A percentile compares a stretch with the other conserved stretches of the same genome.
These are phyloP conservation scores for Heliothis peltigera DNA, from an alignment of 2,888 invertebrate species.

Conservation along the genomic window DNA sequence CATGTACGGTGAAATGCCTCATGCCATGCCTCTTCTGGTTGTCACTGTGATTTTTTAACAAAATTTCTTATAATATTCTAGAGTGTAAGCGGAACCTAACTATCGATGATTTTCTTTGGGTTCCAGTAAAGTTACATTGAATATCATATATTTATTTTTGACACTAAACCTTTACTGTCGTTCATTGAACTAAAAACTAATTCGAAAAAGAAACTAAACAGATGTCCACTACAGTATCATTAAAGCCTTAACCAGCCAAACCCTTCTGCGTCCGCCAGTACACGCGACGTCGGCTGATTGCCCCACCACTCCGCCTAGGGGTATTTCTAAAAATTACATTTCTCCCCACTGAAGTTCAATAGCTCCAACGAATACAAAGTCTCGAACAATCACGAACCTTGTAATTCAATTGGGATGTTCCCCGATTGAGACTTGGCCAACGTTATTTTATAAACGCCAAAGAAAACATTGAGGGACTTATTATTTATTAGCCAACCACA, in stretches of 20 bases:
- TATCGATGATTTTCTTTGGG: too few species aligned
- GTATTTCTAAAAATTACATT: slow-evolving; percentile 84
- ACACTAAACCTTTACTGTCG: too few species aligned
- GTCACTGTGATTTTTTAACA: too few species aligned
- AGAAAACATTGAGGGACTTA: slow-evolving; percentile 69
- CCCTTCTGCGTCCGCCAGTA: slow-evolving; percentile 39
- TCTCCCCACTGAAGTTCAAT: slow-evolving; percentile 68
- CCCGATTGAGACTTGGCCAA: slow-evolving; percentile 85
- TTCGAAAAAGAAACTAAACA: too few species aligned
- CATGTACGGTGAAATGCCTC: too few species aligned
- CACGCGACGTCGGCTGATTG: slow-evolving; percentile 70
- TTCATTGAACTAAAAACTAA: too few species aligned
- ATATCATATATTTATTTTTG: too few species aligned
- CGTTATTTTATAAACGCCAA: slow-evolving; percentile 84
- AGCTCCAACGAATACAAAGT: slow-evolving; percentile 74
- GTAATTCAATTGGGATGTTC: slow-evolving; percentile 85
- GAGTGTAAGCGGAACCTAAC: too few species aligned
- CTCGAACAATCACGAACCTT: slow-evolving; percentile 82
- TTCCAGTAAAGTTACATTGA: too few species aligned
- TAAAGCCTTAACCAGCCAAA: slow-evolving; percentile 11
- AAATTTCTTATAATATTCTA: too few species aligned
- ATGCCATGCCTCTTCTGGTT: too few species aligned
- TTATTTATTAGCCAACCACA: slow-evolving; percentile 67
- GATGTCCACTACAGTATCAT: not conserved
- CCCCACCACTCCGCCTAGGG: slow-evolving; percentile 67